phyloP scores from a whole-genome alignment of 1,140 invertebrate species.

The Drosophila punjabiensis region DNA sequence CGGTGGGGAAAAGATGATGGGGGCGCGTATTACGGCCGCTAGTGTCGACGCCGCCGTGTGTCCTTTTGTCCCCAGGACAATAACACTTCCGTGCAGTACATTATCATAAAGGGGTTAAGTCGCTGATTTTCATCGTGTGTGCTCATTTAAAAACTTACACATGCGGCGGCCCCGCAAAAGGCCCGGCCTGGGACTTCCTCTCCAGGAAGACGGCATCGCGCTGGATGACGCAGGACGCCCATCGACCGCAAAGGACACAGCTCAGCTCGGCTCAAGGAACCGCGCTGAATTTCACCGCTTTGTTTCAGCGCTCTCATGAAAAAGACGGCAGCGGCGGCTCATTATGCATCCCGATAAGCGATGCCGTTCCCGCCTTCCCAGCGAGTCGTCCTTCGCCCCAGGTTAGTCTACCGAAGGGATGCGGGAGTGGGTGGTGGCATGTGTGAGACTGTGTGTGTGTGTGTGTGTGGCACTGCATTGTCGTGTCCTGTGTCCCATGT shows the following conservation, averaged over 20 bases:
- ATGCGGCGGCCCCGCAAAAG: constrained; percentile 37
- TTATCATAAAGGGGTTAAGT: constrained; percentile 85
- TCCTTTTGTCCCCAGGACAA: constrained; percentile 83
- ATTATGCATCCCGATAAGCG: constrained; percentile 81
- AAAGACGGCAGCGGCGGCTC: constrained; percentile 81
- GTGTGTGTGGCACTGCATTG: constrained; percentile 37
- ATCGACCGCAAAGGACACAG: constrained; percentile 11
- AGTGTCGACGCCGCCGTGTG: constrained; percentile 70
- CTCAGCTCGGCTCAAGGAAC: constrained; percentile 56
- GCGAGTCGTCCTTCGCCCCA: constrained; percentile 76
- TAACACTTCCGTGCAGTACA: constrained; percentile 82
- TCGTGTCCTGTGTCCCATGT: constrained; percentile 16
- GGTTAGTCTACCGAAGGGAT: constrained; percentile 59
- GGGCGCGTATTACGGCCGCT: constrained; percentile 64
- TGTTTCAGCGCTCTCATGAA: constrained; percentile 71
- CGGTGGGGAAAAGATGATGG: constrained; percentile 11
- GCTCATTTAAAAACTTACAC: constrained; percentile 79
- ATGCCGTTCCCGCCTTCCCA: constrained; percentile 64
- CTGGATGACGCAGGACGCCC: constrained; percentile 16
- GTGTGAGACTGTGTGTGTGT: neutral
- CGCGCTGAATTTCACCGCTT: constrained; percentile 83
- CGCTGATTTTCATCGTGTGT: constrained; percentile 83
- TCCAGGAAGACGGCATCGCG: constrained; percentile 13
- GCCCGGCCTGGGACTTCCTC: constrained; percentile 32
- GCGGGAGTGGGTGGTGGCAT: constrained; percentile 36